Percentiles rank a stretch among this genome's conserved stretches.
Evolutionary conservation across 1,140 invertebrate species (phyloP).

Genomic region (Paramacrobiotus metropolitanus): DNA sequence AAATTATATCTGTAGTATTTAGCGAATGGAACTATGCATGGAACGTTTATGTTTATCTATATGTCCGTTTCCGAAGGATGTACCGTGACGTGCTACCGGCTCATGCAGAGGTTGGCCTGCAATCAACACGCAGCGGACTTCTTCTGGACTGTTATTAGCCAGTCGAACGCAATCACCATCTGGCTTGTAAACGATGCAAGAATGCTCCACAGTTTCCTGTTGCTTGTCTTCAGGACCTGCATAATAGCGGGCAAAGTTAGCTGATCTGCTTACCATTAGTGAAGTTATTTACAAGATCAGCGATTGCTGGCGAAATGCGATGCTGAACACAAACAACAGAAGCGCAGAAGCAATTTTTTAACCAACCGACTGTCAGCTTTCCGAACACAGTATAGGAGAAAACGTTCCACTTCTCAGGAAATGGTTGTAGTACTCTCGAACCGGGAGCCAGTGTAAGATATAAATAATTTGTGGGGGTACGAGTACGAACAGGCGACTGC

Average conservation of each 20-base stretch:
- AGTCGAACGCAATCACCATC: slow-evolving; percentile 14
- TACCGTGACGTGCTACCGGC: slow-evolving; percentile 23
- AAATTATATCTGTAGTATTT: too few species aligned
- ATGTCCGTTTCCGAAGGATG: too few species aligned
- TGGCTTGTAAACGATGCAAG: slow-evolving; percentile 14
- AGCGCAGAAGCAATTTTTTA: slow-evolving; percentile 2
- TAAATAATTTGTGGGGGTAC: slow-evolving; percentile 23
- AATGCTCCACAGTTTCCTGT: slow-evolving; percentile 12
- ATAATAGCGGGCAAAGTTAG: too few species aligned
- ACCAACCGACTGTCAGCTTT: slow-evolving; percentile 17
- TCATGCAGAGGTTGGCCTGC: slow-evolving; percentile 24
- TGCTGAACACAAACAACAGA: too few species aligned
- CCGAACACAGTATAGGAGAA: slow-evolving; percentile 22
- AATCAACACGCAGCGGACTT: slow-evolving; percentile 19
- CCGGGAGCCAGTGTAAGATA: slow-evolving; percentile 21
- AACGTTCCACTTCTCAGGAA: slow-evolving; percentile 21
- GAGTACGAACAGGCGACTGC: slow-evolving; percentile 23
- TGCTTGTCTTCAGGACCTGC: slow-evolving; percentile 12
- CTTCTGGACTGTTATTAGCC: slow-evolving; percentile 12
- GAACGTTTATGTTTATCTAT: too few species aligned
- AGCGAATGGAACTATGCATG: too few species aligned
- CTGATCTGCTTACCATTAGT: too few species aligned
- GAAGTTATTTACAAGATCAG: too few species aligned
- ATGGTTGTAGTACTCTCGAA: slow-evolving; percentile 15
- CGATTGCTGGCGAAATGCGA: too few species aligned